phyloP scores from a whole-genome alignment of 2,888 invertebrate species.

The Drosophila suboccidentalis region DNA sequence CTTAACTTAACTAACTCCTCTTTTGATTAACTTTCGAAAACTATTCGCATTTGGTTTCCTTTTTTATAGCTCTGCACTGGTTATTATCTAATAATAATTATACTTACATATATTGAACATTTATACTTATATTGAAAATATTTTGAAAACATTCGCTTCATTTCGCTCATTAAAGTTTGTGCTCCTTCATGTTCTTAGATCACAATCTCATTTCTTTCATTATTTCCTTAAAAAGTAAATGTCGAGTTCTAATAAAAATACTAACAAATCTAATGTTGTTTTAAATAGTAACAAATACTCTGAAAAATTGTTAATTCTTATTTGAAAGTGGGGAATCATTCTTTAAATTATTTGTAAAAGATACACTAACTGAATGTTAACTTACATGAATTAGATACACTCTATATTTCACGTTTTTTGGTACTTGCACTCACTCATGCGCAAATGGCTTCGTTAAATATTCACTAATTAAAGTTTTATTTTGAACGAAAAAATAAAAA shows the following conservation, averaged over 20 bases:
- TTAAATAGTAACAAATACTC: background rate
- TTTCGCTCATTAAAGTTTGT: slow-evolving; percentile 25
- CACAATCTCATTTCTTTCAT: slow-evolving; percentile 18
- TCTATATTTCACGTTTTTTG: too few relatives aligned
- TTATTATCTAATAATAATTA: slow-evolving; percentile 66
- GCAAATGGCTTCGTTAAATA: too few relatives aligned
- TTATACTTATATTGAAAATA: slow-evolving; percentile 36
- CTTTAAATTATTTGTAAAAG: background rate
- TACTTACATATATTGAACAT: slow-evolving; percentile 56
- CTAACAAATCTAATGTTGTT: background rate
- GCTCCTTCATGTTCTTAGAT: slow-evolving; percentile 7
- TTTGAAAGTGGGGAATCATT: too few relatives aligned
- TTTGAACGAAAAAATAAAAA: too few relatives aligned
- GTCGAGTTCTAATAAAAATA: background rate
- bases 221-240: slow-evolving; percentile 5
- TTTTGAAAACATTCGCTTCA: slow-evolving; percentile 47
- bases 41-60: slow-evolving; percentile 42
- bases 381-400: background rate
- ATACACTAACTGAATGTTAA: background rate
- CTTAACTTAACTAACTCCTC: slow-evolving; percentile 39
- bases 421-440: too few relatives aligned
- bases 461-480: too few relatives aligned
- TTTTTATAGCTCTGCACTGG: slow-evolving; percentile 85
- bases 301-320: background rate
- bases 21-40: slow-evolving; percentile 52